Evolutionary conservation across 2,113 vertebrate species (phyloP).

Genomic region (Sylvietta virens): DNA sequence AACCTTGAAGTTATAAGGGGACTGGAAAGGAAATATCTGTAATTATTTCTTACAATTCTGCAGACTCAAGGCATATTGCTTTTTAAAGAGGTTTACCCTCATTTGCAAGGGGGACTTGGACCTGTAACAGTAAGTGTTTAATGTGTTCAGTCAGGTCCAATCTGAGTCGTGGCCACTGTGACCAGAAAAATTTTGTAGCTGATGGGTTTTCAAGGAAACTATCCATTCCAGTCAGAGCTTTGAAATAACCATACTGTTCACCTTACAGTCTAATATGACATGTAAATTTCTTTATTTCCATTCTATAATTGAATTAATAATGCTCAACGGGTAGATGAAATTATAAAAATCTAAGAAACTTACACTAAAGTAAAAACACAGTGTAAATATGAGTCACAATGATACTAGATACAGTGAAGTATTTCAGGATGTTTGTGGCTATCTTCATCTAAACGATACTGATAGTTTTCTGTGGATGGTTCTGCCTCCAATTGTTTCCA

Average conservation of each 20-base stretch:
- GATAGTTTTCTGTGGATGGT: not conserved
- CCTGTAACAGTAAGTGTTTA: not conserved
- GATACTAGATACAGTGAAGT: constrained; percentile 35
- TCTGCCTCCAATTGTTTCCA: constrained; percentile 15
- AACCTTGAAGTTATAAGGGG: constrained; percentile 5
- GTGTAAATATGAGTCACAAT: constrained; percentile 46
- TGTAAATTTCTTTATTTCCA: constrained; percentile 18
- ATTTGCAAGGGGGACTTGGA: not conserved
- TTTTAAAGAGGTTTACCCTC: not conserved
- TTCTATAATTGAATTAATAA: not conserved
- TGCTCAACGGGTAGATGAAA: not conserved
- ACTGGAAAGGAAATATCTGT: not conserved
- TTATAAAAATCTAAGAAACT: not conserved
- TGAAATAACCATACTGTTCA: not conserved
- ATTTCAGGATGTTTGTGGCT: constrained; percentile 51
- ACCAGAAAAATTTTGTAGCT: not conserved
- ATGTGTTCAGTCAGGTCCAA: not conserved
- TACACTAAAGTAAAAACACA: not conserved
- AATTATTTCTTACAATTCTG: not conserved
- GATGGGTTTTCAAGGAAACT: not conserved
- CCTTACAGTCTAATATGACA: not conserved
- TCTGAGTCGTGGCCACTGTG: not conserved
- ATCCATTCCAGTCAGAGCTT: not conserved
- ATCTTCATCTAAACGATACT: constrained; percentile 44
- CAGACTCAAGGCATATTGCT: not conserved